Evolutionary conservation across 64 coral and sea anemone species (phyloP).

Genomic region (Pachyseris speciosa): DNA sequence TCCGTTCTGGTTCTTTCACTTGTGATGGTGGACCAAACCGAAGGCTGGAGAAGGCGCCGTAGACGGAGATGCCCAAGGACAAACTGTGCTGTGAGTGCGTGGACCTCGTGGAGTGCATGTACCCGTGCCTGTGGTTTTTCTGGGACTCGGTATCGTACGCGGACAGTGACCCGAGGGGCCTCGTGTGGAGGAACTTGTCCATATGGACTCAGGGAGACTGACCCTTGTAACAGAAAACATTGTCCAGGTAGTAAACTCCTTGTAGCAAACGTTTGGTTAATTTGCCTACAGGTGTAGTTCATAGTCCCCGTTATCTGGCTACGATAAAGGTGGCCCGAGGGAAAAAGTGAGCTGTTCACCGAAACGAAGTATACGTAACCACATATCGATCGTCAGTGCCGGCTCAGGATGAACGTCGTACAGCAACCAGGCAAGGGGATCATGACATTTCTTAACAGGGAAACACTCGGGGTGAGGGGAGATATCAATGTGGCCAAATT

Average conservation of each 20-base stretch:
- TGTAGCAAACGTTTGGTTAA: no score
- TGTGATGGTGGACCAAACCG: not conserved
- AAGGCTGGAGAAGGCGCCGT: conserved; percentile 12
- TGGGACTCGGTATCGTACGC: not conserved
- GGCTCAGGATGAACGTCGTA: no score
- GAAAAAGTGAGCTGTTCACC: no score
- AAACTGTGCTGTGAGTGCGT: not conserved
- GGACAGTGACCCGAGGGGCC: not conserved
- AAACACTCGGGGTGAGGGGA: no score
- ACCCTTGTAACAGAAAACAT: not conserved
- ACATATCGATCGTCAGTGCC: no score
- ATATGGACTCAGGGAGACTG: not conserved
- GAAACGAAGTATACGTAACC: no score
- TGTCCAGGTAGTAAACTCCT: not conserved
- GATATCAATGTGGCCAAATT: no score
- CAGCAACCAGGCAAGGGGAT: no score
- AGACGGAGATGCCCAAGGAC: not conserved
- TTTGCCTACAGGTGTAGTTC: no score
- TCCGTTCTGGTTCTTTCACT: not conserved
- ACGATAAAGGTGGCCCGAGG: no score
- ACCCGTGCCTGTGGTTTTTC: not conserved
- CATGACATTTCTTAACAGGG: no score
- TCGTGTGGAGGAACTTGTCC: conserved; percentile 1
- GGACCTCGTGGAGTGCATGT: not conserved
- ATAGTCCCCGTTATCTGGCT: no score